Percentiles rank a stretch among this genome's conserved stretches.
These are phyloP conservation scores for Drosophila maculinotata DNA, from an alignment of 2,888 invertebrate genomes.

Conservation along the genomic window DNA sequence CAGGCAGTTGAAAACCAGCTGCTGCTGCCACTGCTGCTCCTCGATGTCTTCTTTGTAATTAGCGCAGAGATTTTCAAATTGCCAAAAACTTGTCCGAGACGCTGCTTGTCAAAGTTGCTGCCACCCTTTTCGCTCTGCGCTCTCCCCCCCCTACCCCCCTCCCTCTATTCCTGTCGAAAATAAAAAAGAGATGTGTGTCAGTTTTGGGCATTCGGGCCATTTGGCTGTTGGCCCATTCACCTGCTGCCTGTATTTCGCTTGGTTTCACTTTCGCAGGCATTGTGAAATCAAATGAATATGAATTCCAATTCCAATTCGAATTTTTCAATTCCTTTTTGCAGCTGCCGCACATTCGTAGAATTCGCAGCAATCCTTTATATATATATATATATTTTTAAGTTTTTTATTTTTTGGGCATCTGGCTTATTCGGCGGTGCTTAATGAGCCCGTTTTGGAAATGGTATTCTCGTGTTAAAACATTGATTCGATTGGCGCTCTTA, in stretches of 20 bases:
- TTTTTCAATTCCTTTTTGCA: conserved; percentile 61
- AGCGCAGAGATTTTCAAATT: conserved; percentile 83
- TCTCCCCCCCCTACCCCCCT: no score
- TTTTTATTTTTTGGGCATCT: conserved; percentile 27
- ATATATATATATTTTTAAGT: conserved; percentile 4
- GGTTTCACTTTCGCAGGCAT: conserved; percentile 77
- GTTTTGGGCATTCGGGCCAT: conserved; percentile 34
- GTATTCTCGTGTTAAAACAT: conserved; percentile 80
- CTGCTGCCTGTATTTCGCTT: conserved; percentile 26
- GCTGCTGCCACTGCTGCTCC: conserved; percentile 36
- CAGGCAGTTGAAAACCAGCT: conserved; percentile 52
- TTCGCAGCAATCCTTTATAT: conserved; percentile 50
- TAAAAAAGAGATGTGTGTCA: conserved; percentile 49
- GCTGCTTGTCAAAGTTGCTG: conserved; percentile 59
- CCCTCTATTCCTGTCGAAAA: no score
- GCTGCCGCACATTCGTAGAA: conserved; percentile 75
- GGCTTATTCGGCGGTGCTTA: conserved; percentile 65
- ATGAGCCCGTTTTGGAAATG: conserved; percentile 77
- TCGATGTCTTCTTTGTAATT: conserved; percentile 61
- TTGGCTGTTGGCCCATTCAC: conserved; percentile 29
- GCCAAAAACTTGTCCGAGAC: conserved; percentile 76
- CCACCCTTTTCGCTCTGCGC: no score
- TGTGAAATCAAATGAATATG: conserved; percentile 79
- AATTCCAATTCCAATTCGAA: conserved; percentile 64
- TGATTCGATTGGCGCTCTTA: conserved; percentile 81